A percentile compares a stretch with the other conserved stretches of the same genome.
These are phyloP conservation scores for Trichopoda pennipes DNA, from an alignment of 2,888 invertebrate species.

Conservation along the genomic window DNA sequence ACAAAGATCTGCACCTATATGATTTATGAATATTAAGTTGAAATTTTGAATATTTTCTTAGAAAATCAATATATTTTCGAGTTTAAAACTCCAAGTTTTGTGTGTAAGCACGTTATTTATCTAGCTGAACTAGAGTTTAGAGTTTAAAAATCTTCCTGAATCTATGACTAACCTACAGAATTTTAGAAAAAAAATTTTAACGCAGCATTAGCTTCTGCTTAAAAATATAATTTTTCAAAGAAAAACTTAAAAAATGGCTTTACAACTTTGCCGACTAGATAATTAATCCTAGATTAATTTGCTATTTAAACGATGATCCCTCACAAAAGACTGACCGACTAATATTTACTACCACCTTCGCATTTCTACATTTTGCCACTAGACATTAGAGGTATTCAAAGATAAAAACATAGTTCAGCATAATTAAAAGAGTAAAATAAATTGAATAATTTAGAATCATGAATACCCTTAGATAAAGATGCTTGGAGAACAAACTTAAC, in stretches of 20 bases:
- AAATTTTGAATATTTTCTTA: too few relatives aligned
- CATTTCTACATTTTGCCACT: neutral
- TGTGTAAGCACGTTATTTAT: too few relatives aligned
- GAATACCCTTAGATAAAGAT: slow-evolving; percentile 1
- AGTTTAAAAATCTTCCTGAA: too few relatives aligned
- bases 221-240: too few relatives aligned
- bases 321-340: neutral
- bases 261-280: slow-evolving; percentile 45
- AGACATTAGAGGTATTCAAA: slow-evolving; percentile 10
- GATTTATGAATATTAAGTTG: too few relatives aligned
- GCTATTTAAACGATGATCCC: slow-evolving; percentile 15
- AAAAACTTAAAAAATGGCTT: neutral
- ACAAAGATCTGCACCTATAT: too few relatives aligned
- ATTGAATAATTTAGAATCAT: slow-evolving; percentile 7
- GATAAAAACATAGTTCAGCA: neutral
- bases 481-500: slow-evolving; percentile 5
- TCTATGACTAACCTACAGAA: too few relatives aligned
- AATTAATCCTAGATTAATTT: slow-evolving; percentile 40
- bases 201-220: too few relatives aligned
- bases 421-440: slow-evolving; percentile 6
- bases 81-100: too few relatives aligned
- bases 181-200: too few relatives aligned
- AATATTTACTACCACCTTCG: slow-evolving; percentile 47
- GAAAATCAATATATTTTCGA: too few relatives aligned
- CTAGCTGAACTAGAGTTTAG: too few relatives aligned